A percentile compares a stretch with the other conserved stretches of the same genome.
These are phyloP conservation scores for Acleris literana DNA, from an alignment of 2,888 invertebrate genomes.

Conservation along the genomic window DNA sequence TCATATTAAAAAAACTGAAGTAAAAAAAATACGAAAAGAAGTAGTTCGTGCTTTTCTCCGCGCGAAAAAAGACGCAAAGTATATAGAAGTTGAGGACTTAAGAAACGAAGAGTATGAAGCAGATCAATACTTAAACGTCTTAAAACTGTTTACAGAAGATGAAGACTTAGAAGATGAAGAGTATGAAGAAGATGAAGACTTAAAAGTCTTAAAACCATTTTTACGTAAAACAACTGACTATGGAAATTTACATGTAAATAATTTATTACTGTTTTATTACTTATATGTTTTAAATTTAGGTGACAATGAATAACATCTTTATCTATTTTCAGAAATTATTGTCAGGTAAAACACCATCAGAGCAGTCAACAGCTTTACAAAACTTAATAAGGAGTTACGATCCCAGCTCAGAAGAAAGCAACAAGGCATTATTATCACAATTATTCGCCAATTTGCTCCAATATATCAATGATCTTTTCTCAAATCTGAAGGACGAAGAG, in stretches of 20 bases:
- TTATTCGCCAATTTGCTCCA: slow-evolving; percentile 91
- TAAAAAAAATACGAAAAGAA: slow-evolving; percentile 36
- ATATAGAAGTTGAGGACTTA: not conserved
- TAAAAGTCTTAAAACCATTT: slow-evolving; percentile 46
- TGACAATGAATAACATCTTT: too few relatives aligned
- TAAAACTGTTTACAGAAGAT: slow-evolving; percentile 38
- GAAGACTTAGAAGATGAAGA: slow-evolving; percentile 34
- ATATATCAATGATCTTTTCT: slow-evolving; percentile 88
- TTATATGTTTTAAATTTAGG: too few relatives aligned
- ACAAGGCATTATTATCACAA: slow-evolving; percentile 89
- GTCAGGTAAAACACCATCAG: slow-evolving; percentile 82
- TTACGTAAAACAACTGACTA: slow-evolving; percentile 66
- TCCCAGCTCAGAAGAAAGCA: slow-evolving; percentile 89
- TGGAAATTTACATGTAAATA: slow-evolving; percentile 65
- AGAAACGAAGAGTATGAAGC: slow-evolving; percentile 36
- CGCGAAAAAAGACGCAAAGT: too few relatives aligned
- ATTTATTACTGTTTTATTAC: too few relatives aligned
- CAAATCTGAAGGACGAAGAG: slow-evolving; percentile 58
- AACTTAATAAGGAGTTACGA: slow-evolving; percentile 95
- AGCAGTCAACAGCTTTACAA: slow-evolving; percentile 89
- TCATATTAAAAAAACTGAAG: not conserved
- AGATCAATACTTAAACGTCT: slow-evolving; percentile 38
- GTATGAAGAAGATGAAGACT: slow-evolving; percentile 37
- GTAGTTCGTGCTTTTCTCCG: too few relatives aligned
- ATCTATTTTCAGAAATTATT: slow-evolving; percentile 79